Conservation (phyloP, 2,113 vertebrate genomes). For the Caretta caretta region DNA sequence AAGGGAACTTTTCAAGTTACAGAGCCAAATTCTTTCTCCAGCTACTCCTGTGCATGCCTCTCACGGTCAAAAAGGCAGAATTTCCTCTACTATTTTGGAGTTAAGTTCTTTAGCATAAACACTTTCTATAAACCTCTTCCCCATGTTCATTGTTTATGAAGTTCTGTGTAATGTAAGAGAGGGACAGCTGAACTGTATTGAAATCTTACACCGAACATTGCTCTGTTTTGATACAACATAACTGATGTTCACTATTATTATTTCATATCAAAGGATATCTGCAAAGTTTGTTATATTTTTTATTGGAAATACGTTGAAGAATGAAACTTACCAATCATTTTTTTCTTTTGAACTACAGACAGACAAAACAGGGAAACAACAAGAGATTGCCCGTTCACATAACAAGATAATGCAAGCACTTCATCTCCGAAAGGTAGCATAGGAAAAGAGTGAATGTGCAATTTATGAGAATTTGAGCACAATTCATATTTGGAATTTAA, state of each 20-base stretch:
- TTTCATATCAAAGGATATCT: background rate
- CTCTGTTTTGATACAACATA: background rate
- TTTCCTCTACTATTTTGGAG: background rate
- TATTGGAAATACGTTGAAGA: background rate
- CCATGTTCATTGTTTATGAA: background rate
- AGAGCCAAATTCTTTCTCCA: background rate
- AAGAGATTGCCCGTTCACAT: background rate
- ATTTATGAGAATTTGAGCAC: background rate
- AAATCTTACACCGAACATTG: background rate
- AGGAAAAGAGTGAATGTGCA: background rate
- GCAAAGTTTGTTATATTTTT: background rate
- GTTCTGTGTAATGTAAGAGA: background rate
- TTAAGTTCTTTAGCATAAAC: background rate
- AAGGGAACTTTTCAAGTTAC: background rate
- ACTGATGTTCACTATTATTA: background rate
- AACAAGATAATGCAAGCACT: background rate
- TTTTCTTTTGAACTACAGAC: background rate
- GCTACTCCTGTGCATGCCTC: background rate
- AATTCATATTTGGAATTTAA: background rate
- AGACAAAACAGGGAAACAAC: background rate
- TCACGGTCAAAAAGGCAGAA: background rate
- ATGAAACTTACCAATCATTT: fast-evolving
- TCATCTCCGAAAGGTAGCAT: background rate
- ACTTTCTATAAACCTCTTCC: background rate
- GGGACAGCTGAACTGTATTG: background rate